Evolutionary conservation across 2,888 invertebrate species (phyloP), one percentile per base, ranked within the genome.

Genomic region (Dasypolia templi): DNA sequence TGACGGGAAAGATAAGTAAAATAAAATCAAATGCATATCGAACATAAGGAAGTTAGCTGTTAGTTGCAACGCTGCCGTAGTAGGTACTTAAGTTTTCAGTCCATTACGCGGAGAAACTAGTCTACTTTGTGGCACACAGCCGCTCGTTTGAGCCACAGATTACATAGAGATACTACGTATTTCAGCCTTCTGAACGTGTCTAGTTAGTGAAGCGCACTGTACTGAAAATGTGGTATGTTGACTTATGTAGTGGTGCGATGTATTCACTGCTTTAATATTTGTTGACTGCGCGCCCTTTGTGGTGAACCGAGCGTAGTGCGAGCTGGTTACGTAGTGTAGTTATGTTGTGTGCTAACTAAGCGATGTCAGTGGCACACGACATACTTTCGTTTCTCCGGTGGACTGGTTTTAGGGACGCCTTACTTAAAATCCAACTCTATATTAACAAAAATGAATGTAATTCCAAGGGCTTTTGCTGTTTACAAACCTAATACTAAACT

Each of bases 251-350:
- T n/a, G 17, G 19, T 14, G 46, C 62, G 46, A 42, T 49, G 49
- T 68, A n/a, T 66, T 46, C 11, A 35, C 6, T 44, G 53, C 61
- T 58, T n/a, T n/a, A 70, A 66, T 79, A 79, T 81, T 81, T 19
- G 53, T 73, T 19, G 42, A 73, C 67, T 65, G 72, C 53, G 42
- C 42, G 46, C 53, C 32, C 65, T 49, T 55, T 63, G 76, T n/a
- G 65, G 62, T 22, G 66, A n/a, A 19, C 42, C 7, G n/a, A n/a
- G 9, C 22, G 56, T 6, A 32, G n/a, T 49, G 53, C 39, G 44
- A 5, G 22, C 55, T n/a, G 32, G n/a, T n/a, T 39, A 53, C 22
- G 19, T 26, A 0, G 11, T 29, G 19, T 17, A 19, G 42, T 22
- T 32, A 19, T 35, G 39, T n/a, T 26, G 51, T 29, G 35, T 6